Evolutionary conservation across 2,797 vertebrate species (phyloP), one percentile per base, ranked within the genome.

Genomic region (Sphaeramia orbicularis): DNA sequence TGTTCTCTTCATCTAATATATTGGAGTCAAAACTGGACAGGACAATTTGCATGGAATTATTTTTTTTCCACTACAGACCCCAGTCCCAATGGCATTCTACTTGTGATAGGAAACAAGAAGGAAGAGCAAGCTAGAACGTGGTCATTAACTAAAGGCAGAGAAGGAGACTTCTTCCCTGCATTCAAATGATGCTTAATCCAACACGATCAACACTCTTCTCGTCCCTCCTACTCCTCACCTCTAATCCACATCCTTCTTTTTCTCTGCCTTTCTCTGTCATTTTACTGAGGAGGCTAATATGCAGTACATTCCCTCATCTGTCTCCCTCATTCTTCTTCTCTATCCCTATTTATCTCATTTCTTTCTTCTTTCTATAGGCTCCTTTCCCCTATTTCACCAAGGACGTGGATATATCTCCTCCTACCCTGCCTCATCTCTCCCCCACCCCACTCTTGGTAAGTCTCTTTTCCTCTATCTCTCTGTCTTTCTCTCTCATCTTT

Each of bases 111-210:
- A 27, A 43, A 55, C 51, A 59, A 53, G 56, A 69, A 45, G 18
- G 42, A 43, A 48, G 56, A 53, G 57, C 70, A 50, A 62, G 53
- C 56, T 32, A 82, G 61, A 80, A 74, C 74, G 54, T 84, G 73
- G 62, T 87, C 81, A 81, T 89, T 90, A 91, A 86, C 65, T 68
- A 71, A 66, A 83, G 66, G 76, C 73, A 80, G 66, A 68, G 75
- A 73, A 53, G 57, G 65, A 75, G 66, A 75, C 61, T 76, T 71
- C 78, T 78, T 82, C 69, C 76, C 67, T 80, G 86, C 81, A 90
- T 90, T 89, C 79, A 87, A 90, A 88, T 79, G 54, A 83, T 65
- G 52, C 50, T 77, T 78, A 86, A 89, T 87, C 77, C 75, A 79
- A 58, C 63, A 72, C 65, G 71, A 86, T 87, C 71, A 83, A 81